phyloP scores from a whole-genome alignment of 2,113 vertebrate genomes.

The Chamaetylas fuelleborni region DNA sequence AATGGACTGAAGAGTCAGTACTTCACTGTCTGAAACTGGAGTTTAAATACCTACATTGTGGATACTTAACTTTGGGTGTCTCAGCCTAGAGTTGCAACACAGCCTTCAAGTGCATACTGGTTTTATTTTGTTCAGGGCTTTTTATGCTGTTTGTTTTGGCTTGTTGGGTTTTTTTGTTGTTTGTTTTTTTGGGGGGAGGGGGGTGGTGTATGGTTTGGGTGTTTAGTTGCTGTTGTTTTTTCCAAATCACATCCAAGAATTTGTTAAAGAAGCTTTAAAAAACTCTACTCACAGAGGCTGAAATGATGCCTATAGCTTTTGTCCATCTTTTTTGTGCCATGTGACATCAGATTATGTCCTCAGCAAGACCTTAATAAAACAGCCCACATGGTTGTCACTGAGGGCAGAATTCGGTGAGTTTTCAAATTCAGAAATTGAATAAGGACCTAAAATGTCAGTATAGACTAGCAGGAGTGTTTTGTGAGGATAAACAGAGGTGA shows the following conservation, averaged over 20 bases:
- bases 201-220: not conserved
- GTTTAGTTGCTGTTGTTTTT: not conserved
- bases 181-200: too few relatives aligned
- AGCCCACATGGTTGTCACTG: not conserved
- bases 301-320: not conserved
- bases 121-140: not conserved
- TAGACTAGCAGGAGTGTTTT: not conserved
- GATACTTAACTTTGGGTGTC: not conserved
- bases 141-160: not conserved
- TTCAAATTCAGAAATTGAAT: not conserved
- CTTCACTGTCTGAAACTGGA: not conserved
- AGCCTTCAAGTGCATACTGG: not conserved
- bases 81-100: not conserved
- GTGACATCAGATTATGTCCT: not conserved
- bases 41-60: not conserved
- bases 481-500: not conserved
- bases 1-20: not conserved
- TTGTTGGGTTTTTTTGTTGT: not conserved
- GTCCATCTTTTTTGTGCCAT: not conserved
- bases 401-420: not conserved
- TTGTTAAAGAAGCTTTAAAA: not conserved
- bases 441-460: not conserved
- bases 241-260: not conserved
- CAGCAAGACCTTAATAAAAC: not conserved
- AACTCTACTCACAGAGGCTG: not conserved